Percentiles rank a stretch among this genome's conserved stretches.
phyloP scores from a whole-genome alignment of 2,797 vertebrate genomes.

The Cottoperca gobio region DNA sequence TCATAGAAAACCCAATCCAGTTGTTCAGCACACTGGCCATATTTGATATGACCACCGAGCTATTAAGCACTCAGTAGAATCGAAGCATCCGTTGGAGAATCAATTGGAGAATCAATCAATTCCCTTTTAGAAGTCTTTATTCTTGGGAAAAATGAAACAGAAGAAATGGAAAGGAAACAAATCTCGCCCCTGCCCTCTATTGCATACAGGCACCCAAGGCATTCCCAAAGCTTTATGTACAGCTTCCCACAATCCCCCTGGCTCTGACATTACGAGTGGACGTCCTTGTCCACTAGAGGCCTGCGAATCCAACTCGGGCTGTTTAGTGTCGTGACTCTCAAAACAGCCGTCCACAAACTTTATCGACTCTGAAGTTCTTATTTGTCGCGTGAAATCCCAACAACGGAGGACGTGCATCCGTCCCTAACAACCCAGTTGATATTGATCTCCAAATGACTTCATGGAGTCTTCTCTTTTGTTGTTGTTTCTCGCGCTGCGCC shows the following conservation, averaged over 20 bases:
- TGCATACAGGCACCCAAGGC: constrained; percentile 76
- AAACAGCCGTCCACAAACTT: constrained; percentile 15
- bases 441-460: constrained; percentile 60
- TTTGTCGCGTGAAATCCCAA: constrained; percentile 28
- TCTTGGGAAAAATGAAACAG: constrained; percentile 34
- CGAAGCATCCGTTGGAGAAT: constrained; percentile 65
- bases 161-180: constrained; percentile 44
- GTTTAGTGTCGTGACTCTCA: constrained; percentile 6
- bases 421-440: constrained; percentile 27
- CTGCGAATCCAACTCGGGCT: constrained; percentile 12
- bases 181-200: constrained; percentile 45
- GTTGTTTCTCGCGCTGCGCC: constrained; percentile 37
- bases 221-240: constrained; percentile 74
- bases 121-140: constrained; percentile 66
- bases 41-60: constrained; percentile 83
- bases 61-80: constrained; percentile 78
- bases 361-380: constrained; percentile 39
- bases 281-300: constrained; percentile 28
- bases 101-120: constrained; percentile 75
- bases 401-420: constrained; percentile 17
- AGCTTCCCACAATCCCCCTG: constrained; percentile 34
- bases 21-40: constrained; percentile 76
- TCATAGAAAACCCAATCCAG: constrained; percentile 77
- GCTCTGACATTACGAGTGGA: constrained; percentile 13
- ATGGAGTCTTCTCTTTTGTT: constrained; percentile 53